Evolutionary conservation across 2,888 invertebrate genomes (phyloP).

Genomic region (Leptura quadrifasciata): DNA sequence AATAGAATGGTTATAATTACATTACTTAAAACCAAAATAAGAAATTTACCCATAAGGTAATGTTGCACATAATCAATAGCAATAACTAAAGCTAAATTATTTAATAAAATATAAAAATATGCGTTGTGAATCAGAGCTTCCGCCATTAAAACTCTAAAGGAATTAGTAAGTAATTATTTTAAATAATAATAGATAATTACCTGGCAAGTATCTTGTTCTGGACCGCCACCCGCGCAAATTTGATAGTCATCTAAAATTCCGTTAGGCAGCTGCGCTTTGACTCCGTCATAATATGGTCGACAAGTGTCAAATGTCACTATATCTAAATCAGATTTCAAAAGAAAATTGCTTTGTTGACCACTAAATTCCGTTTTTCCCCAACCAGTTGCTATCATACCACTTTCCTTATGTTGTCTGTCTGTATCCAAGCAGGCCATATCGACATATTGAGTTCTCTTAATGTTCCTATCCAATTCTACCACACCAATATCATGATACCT

Average conservation of each 20-base stretch:
- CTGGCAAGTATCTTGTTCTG: slow-evolving; percentile 30
- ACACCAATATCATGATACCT: slow-evolving; percentile 76
- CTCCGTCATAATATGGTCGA: not conserved
- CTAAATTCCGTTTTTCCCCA: slow-evolving; percentile 19
- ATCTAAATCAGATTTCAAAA: slow-evolving; percentile 13
- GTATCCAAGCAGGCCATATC: slow-evolving; percentile 74
- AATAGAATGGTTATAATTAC: too few relatives aligned
- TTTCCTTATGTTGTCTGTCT: slow-evolving; percentile 47
- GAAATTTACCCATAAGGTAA: too few relatives aligned
- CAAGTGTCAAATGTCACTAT: not conserved
- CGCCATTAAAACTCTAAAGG: too few relatives aligned
- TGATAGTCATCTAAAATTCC: slow-evolving; percentile 10
- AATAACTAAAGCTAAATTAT: too few relatives aligned
- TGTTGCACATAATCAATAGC: too few relatives aligned
- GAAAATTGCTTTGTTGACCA: not conserved
- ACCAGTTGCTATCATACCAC: slow-evolving; percentile 67
- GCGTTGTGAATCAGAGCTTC: too few relatives aligned
- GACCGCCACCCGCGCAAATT: slow-evolving; percentile 17
- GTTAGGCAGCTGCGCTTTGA: not conserved
- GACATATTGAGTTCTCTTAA: slow-evolving; percentile 68
- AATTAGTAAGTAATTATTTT: too few relatives aligned
- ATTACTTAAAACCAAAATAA: too few relatives aligned
- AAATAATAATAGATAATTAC: slow-evolving; percentile 11
- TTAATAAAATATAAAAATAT: too few relatives aligned
- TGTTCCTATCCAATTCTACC: slow-evolving; percentile 69